These are phyloP conservation scores for Lanistes nyassanus DNA, from an alignment of 1,140 invertebrate species.

Conservation along the genomic window DNA sequence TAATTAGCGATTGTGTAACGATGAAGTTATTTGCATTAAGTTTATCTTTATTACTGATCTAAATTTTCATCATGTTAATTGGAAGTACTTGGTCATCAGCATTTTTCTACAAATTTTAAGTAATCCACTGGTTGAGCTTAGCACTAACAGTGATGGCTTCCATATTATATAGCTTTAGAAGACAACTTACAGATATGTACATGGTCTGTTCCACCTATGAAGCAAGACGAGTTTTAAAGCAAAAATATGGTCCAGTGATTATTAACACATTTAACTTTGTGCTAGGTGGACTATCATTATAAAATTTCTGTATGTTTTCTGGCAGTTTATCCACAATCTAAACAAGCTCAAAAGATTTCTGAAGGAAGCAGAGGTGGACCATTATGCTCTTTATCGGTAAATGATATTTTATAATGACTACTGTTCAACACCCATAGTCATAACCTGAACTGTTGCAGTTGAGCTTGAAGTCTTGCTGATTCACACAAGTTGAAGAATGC, in stretches of 20 bases:
- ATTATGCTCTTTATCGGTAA: slow-evolving; percentile 41
- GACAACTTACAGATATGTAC: too few species aligned
- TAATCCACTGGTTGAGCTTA: too few species aligned
- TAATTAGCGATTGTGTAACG: background rate
- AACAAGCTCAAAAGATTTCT: slow-evolving; percentile 40
- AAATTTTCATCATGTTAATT: background rate
- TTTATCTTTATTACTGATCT: background rate
- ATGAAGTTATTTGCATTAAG: background rate
- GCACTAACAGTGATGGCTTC: too few species aligned
- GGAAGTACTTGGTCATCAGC: background rate
- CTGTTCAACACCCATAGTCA: too few species aligned
- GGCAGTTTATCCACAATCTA: slow-evolving; percentile 40
- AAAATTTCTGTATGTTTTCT: background rate
- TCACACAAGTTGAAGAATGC: too few species aligned
- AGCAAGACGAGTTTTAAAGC: too few species aligned
- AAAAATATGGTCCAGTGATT: too few species aligned
- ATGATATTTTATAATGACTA: background rate
- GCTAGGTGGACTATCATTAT: background rate
- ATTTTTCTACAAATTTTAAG: background rate
- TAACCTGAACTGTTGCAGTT: too few species aligned
- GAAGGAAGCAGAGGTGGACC: slow-evolving; percentile 38
- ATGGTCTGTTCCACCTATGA: too few species aligned
- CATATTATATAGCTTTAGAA: too few species aligned
- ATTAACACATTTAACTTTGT: too few species aligned
- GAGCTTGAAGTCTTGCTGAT: too few species aligned